Conservation (phyloP, 1,140 invertebrate genomes). For the Anagrus nilaparvatae region DNA sequence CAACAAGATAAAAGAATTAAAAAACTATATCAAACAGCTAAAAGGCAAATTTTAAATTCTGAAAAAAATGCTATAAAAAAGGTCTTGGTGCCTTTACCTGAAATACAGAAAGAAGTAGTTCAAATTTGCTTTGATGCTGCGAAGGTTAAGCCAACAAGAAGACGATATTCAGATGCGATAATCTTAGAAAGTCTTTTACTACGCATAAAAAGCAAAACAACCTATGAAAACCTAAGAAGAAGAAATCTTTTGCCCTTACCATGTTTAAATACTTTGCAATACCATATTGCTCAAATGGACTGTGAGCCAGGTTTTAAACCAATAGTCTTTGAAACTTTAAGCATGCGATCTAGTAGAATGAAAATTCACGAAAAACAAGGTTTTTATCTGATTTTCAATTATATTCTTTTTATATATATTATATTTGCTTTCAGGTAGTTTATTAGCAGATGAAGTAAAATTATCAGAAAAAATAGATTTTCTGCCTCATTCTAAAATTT, state of each 20-base stretch:
- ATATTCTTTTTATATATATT: too few species aligned
- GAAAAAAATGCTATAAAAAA: too few species aligned
- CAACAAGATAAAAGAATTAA: too few species aligned
- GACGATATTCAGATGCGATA: slow-evolving; percentile 3
- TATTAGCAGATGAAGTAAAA: too few species aligned
- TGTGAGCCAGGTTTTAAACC: slow-evolving; percentile 8
- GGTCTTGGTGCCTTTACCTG: too few species aligned
- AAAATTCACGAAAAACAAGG: too few species aligned
- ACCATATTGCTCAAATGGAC: not conserved
- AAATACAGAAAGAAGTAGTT: not conserved
- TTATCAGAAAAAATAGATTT: too few species aligned
- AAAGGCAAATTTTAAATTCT: too few species aligned
- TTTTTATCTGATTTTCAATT: too few species aligned
- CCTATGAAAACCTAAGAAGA: slow-evolving; percentile 4
- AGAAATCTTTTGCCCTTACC: slow-evolving; percentile 5
- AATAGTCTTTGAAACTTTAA: not conserved
- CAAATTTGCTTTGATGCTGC: not conserved
- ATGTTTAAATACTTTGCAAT: not conserved
- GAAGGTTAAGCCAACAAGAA: not conserved
- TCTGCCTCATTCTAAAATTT: too few species aligned
- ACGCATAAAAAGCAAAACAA: slow-evolving; percentile 11
- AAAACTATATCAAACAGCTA: too few species aligned
- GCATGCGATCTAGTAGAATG: not conserved
- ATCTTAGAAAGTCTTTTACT: slow-evolving; percentile 9
- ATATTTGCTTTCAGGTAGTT: too few species aligned